Conservation (phyloP, 2,113 vertebrate genomes). For the Mirza zaza region DNA sequence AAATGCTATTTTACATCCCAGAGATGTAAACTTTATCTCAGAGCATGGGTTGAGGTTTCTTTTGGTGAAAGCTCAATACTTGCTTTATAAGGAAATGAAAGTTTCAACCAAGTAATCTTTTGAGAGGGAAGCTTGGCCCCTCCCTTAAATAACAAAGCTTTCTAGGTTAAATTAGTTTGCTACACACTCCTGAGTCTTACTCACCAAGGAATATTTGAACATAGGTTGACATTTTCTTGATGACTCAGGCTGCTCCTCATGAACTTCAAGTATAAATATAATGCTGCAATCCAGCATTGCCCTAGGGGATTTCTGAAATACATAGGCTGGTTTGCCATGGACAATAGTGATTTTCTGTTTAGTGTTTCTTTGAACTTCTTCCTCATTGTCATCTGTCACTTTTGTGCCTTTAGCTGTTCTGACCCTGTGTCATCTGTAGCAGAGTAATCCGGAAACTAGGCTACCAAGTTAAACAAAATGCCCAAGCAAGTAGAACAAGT, state of each 20-base stretch:
- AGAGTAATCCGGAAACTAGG: background rate
- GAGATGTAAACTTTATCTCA: background rate
- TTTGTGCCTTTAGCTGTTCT: background rate
- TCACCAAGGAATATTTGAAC: background rate
- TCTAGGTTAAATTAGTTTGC: background rate
- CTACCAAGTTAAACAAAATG: background rate
- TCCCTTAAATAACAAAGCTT: background rate
- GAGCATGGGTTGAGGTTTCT: background rate
- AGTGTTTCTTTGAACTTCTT: background rate
- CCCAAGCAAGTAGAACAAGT: background rate
- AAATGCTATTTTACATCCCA: background rate
- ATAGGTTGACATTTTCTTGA: conserved; percentile 25
- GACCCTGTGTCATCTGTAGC: background rate
- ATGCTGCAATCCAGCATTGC: background rate
- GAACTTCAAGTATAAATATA: background rate
- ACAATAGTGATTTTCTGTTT: background rate
- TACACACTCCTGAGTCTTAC: background rate
- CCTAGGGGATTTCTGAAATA: background rate
- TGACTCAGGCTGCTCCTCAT: conserved; percentile 31
- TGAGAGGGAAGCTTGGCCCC: background rate
- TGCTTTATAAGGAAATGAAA: background rate
- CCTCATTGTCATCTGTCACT: background rate
- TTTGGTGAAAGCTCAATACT: background rate
- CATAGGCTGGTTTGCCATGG: background rate
- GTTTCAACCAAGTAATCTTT: background rate